Percentiles rank a stretch among this genome's conserved stretches.
Evolutionary conservation across 1,140 invertebrate genomes (phyloP).

Genomic region (Paralvinella palmiformis): DNA sequence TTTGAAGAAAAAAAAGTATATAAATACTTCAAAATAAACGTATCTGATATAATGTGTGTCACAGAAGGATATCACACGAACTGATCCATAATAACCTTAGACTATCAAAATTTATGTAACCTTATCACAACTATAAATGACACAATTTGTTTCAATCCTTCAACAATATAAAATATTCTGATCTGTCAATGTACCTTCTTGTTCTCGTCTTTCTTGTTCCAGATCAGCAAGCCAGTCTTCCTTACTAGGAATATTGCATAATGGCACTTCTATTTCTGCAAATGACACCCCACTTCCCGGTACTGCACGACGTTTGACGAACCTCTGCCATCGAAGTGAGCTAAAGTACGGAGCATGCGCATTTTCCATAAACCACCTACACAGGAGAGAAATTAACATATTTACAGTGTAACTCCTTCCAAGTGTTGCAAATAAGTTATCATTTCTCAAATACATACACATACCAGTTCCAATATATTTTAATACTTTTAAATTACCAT

Average conservation of each 20-base stretch:
- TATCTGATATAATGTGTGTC: no score
- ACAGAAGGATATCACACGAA: no score
- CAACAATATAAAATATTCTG: no score
- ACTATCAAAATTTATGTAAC: no score
- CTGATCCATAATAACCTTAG: no score
- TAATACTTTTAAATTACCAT: slow-evolving; percentile 22
- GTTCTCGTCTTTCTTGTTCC: slow-evolving; percentile 26
- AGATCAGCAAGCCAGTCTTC: slow-evolving; percentile 27
- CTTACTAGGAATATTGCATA: slow-evolving; percentile 40
- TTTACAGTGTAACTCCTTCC: neutral
- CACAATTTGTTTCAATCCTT: no score
- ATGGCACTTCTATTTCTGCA: slow-evolving; percentile 41
- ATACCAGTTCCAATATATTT: neutral
- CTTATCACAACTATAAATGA: no score
- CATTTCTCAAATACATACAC: slow-evolving; percentile 1
- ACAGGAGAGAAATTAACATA: neutral
- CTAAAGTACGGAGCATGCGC: slow-evolving; percentile 42
- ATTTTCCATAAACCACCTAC: slow-evolving; percentile 41
- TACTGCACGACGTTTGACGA: slow-evolving; percentile 31
- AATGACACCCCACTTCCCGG: slow-evolving; percentile 36
- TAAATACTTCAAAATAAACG: no score
- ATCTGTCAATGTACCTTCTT: neutral
- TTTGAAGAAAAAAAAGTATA: no score
- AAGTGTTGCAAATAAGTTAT: neutral
- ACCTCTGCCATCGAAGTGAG: slow-evolving; percentile 34